Percentiles rank a stretch among this genome's conserved stretches.
phyloP scores from a whole-genome alignment of 92 coral and sea anemone genomes.

The Meandrina meandrites region DNA sequence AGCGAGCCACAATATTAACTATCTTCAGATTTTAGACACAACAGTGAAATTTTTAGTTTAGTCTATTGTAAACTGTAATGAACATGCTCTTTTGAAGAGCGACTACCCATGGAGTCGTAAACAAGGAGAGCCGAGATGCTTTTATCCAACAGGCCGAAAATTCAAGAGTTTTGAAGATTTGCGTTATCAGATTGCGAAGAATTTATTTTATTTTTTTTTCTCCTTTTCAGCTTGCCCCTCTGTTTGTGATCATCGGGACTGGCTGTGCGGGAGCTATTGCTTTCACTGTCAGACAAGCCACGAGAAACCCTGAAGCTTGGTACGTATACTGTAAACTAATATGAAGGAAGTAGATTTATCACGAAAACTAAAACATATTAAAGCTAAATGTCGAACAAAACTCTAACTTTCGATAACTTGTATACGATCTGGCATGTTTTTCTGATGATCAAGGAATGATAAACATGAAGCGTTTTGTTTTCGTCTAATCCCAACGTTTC shows the following conservation, averaged over 20 bases:
- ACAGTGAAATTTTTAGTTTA: neutral
- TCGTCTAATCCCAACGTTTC: neutral
- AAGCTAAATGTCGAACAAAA: too few relatives aligned
- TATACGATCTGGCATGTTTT: neutral
- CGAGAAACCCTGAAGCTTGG: slow-evolving; percentile 90
- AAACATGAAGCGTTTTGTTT: neutral
- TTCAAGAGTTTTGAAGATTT: neutral
- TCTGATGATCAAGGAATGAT: neutral
- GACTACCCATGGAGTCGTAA: too few relatives aligned
- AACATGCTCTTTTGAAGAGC: too few relatives aligned
- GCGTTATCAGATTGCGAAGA: neutral
- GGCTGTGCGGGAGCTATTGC: slow-evolving; percentile 76
- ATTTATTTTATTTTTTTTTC: neutral
- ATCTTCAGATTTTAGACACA: neutral
- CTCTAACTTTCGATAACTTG: neutral
- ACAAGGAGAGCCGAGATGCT: neutral
- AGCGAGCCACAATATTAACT: too few relatives aligned
- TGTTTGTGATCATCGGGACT: slow-evolving; percentile 22
- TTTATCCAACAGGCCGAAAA: neutral
- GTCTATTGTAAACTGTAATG: neutral
- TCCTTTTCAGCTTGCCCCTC: neutral
- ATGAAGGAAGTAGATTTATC: neutral
- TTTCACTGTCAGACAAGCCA: slow-evolving; percentile 76
- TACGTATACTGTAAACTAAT: slow-evolving; percentile 21
- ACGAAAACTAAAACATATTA: neutral